These are phyloP conservation scores for Diachasmimorpha longicaudata DNA, from an alignment of 1,140 invertebrate species.

Conservation along the genomic window DNA sequence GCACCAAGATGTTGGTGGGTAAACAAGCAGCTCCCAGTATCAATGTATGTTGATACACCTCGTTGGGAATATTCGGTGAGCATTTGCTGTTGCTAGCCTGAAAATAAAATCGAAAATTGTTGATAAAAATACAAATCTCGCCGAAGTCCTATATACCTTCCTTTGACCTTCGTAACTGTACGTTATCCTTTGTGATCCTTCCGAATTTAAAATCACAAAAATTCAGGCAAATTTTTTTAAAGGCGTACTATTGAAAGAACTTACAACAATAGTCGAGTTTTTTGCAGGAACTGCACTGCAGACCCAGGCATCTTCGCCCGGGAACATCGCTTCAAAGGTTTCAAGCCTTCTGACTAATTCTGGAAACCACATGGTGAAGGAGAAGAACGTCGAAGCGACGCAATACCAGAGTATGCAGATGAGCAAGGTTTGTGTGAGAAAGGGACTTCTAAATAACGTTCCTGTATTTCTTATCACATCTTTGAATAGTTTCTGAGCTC, in stretches of 20 bases:
- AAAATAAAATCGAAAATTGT: not conserved
- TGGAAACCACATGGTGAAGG: slow-evolving; percentile 73
- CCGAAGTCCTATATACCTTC: too few relatives aligned
- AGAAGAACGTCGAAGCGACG: slow-evolving; percentile 63
- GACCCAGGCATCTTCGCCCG: slow-evolving; percentile 52
- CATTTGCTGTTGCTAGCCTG: slow-evolving; percentile 39
- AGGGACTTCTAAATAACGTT: slow-evolving; percentile 18
- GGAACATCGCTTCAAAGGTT: slow-evolving; percentile 62
- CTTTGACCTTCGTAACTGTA: too few relatives aligned
- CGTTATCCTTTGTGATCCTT: too few relatives aligned
- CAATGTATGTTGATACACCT: slow-evolving; percentile 45
- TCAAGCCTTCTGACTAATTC: slow-evolving; percentile 71
- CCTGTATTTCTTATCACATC: slow-evolving; percentile 11
- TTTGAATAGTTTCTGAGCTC: not conserved
- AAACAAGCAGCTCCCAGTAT: slow-evolving; percentile 48
- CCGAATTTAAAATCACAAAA: too few relatives aligned
- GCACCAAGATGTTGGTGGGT: slow-evolving; percentile 43
- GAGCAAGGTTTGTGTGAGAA: slow-evolving; percentile 15
- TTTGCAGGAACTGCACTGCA: not conserved
- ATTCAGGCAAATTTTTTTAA: not conserved
- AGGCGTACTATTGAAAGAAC: not conserved
- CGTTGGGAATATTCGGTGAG: slow-evolving; percentile 54
- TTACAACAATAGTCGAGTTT: not conserved
- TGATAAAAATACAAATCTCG: not conserved
- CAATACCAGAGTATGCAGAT: slow-evolving; percentile 18